Base-by-base conservation (phyloP, 2,797 vertebrate species). In the Erpetoichthys calabaricus region DNA sequence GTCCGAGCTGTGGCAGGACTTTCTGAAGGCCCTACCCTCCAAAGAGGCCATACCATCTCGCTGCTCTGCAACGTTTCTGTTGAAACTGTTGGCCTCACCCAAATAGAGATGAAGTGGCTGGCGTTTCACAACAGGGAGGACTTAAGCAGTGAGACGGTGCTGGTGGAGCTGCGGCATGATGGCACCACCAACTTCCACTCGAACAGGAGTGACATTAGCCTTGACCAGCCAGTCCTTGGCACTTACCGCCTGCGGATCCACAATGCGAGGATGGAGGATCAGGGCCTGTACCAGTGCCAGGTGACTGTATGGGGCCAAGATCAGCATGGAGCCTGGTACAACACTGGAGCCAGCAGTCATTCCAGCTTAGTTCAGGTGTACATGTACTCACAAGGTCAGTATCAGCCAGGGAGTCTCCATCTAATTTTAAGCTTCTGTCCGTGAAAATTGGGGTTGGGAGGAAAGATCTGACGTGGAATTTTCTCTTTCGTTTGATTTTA, bases 241-340 rank as follows among this genome's bases (percentile, higher is more conserved):
- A 73, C 73, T 73, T 93, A 84, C 78, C 80, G 85, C 57, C 77
- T 94, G n/a, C 80, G 91, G 60, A 76, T 94, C 45, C 86, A 91
- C 67, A 51, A 73, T 0, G 86, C 87, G 1, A 68, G 72, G 2
- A 69, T 73, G 1, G 77, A 80, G 1, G 88, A 94, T 9, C 77
- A 84, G 25, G 91, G 91, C 4, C 67, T 82, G 59, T 94, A 92
- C 55, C 69, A 64, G 3, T 94, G 91, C 57, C 78, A 77, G 0
- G 87, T 78, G 1, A 77, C 80, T 62, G 89, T 83, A 41, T 94
- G 89, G 89, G 74, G 83, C 25, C 87, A 84, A 73, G 88, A 88
- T 47, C 83, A 83, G 0, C 86, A 86, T 51, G 78, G 79, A 60
- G 84, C 76, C 61, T 94, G 91, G 91, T 92, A 91, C 79, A 83